A percentile compares a stretch with the other conserved stretches of the same genome.
Conservation (phyloP, 2,888 invertebrate genomes). For the Chymomyza caudatula region DNA sequence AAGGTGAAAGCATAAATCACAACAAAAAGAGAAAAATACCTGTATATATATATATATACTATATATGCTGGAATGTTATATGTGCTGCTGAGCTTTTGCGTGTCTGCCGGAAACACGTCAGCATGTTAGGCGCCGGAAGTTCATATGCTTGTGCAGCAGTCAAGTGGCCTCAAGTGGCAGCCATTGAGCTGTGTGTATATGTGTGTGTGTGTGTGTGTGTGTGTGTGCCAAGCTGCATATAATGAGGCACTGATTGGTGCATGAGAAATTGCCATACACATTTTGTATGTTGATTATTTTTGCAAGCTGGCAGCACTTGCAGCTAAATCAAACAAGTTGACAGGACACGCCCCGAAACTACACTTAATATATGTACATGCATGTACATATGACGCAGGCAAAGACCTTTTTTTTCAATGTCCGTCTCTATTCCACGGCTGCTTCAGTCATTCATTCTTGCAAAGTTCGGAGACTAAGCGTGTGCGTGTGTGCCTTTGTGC, state of each 20-base stretch:
- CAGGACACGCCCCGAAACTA: slow-evolving; percentile 26
- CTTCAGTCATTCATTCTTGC: neutral
- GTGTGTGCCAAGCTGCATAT: neutral
- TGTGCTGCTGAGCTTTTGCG: slow-evolving; percentile 33
- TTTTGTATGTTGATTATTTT: slow-evolving; percentile 53
- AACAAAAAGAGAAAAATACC: neutral
- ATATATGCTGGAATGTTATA: slow-evolving; percentile 41
- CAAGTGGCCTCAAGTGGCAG: slow-evolving; percentile 25
- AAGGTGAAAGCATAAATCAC: slow-evolving; percentile 29
- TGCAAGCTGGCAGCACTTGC: slow-evolving; percentile 10
- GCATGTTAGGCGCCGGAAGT: slow-evolving; percentile 65
- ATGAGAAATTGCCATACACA: slow-evolving; percentile 60
- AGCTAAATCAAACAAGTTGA: slow-evolving; percentile 71
- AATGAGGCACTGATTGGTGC: slow-evolving; percentile 68
- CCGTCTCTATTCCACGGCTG: neutral
- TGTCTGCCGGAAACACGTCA: slow-evolving; percentile 60
- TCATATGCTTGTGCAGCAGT: slow-evolving; percentile 23
- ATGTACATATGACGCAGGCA: neutral
- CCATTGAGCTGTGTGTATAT: slow-evolving; percentile 1
- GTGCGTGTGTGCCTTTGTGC: slow-evolving; percentile 44
- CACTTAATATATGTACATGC: neutral
- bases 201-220: neutral
- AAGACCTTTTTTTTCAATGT: neutral
- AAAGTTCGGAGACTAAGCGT: neutral
- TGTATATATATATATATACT: slow-evolving; percentile 41